Evolutionary conservation across 2,797 vertebrate species (phyloP).

Genomic region (Mycteria americana): DNA sequence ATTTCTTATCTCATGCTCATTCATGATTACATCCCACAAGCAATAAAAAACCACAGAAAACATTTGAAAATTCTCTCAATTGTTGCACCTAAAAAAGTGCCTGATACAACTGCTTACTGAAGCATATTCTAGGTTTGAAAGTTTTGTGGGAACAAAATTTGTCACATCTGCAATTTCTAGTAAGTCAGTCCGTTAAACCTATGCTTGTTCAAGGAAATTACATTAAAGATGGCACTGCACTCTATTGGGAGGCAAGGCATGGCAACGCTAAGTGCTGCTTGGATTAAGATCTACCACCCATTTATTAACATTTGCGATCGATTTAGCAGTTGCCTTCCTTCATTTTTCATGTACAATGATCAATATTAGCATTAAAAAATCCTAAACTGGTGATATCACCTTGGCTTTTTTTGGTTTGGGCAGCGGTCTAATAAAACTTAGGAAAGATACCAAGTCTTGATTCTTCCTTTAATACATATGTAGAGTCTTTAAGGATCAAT

Average conservation of each 20-base stretch:
- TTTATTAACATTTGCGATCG: neutral
- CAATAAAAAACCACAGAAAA: neutral
- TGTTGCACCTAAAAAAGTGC: neutral
- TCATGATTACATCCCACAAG: neutral
- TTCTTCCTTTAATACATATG: neutral
- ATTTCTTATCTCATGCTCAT: neutral
- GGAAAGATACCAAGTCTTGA: neutral
- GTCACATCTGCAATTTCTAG: neutral
- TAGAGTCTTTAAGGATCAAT: neutral
- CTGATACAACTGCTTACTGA: neutral
- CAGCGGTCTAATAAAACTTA: neutral
- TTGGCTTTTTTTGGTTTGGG: neutral
- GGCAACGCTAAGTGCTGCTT: neutral
- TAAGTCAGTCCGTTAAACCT: neutral
- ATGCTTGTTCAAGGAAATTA: neutral
- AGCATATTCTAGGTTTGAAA: neutral
- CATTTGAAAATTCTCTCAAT: neutral
- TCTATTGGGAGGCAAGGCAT: neutral
- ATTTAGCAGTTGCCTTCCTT: neutral
- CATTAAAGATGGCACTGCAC: neutral
- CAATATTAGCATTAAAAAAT: neutral
- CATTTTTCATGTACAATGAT: neutral
- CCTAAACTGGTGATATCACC: neutral
- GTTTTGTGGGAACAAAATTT: neutral
- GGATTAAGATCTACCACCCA: neutral